Evolutionary conservation across 2,888 invertebrate genomes (phyloP).

Genomic region (Hypselothyrea guttata): DNA sequence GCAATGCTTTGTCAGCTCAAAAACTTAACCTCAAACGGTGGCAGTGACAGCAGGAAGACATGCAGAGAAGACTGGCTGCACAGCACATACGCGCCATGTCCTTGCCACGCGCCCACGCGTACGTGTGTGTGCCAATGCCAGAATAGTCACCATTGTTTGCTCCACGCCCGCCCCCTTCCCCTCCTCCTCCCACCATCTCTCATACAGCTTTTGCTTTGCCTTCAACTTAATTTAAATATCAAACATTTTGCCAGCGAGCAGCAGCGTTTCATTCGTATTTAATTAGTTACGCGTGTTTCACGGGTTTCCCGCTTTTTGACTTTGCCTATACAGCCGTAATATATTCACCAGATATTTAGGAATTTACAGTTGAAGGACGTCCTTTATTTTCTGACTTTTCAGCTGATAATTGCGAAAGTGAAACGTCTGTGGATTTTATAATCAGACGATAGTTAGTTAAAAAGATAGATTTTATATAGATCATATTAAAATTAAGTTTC

Average conservation of each 20-base stretch:
- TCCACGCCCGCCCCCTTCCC: neutral
- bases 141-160: slow-evolving; percentile 40
- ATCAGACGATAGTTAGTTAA: too few relatives aligned
- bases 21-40: slow-evolving; percentile 71
- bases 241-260: slow-evolving; percentile 35
- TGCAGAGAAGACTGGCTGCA: slow-evolving; percentile 10
- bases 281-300: slow-evolving; percentile 71
- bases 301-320: slow-evolving; percentile 63
- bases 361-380: slow-evolving; percentile 12
- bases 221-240: slow-evolving; percentile 50
- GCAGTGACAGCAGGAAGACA: slow-evolving; percentile 27
- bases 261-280: slow-evolving; percentile 55
- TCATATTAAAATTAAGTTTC: too few relatives aligned
- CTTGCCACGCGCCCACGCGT: slow-evolving; percentile 22
- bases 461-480: too few relatives aligned
- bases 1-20: slow-evolving; percentile 73
- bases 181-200: neutral
- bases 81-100: slow-evolving; percentile 49
- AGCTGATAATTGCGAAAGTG: too few relatives aligned
- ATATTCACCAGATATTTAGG: slow-evolving; percentile 48
- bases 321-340: slow-evolving; percentile 40
- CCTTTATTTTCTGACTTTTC: too few relatives aligned
- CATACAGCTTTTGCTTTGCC: slow-evolving; percentile 6
- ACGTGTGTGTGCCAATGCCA: slow-evolving; percentile 19
- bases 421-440: too few relatives aligned